These are phyloP conservation scores for Lamproptera curius DNA, from an alignment of 2,888 invertebrate species.

Conservation along the genomic window DNA sequence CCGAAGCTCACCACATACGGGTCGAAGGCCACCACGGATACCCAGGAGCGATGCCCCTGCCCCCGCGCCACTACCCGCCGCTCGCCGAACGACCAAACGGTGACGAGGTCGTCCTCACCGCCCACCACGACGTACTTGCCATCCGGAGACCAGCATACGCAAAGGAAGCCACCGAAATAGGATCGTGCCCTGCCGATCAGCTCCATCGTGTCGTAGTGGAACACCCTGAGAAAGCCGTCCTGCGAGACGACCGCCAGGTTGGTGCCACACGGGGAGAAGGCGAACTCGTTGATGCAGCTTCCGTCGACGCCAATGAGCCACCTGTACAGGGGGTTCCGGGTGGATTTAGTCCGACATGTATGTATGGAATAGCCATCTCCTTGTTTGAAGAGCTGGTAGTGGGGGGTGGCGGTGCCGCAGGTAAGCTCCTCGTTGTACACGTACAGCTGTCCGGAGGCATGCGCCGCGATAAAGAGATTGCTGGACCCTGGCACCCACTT, in stretches of 20 bases:
- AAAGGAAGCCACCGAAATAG: conserved; percentile 98
- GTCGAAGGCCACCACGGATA: conserved; percentile 97
- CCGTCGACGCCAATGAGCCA: conserved; percentile 91
- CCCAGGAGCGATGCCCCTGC: conserved; percentile 99
- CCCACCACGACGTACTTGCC: conserved; percentile 96
- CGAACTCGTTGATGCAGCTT: conserved; percentile 95
- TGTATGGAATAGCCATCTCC: conserved; percentile 96
- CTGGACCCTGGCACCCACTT: conserved; percentile 98
- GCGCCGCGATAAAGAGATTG: conserved; percentile 95
- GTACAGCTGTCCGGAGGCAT: conserved; percentile 97
- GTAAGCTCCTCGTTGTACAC: conserved; percentile 97
- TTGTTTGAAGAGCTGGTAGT: conserved; percentile 96
- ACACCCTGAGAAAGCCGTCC: conserved; percentile 96
- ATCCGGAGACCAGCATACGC: conserved; percentile 99
- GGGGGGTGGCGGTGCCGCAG: conserved; percentile 93
- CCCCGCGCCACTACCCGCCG: conserved; percentile 97
- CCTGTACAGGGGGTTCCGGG: conserved; percentile 93
- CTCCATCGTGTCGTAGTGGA: conserved; percentile 99
- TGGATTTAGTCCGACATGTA: conserved; percentile 97
- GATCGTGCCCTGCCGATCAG: conserved; percentile 94
- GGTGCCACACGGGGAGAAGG: conserved; percentile 96
- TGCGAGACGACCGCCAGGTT: conserved; percentile 96
- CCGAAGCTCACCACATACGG: conserved; percentile 88
- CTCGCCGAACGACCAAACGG: conserved; percentile 96
- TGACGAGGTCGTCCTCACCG: conserved; percentile 98